A percentile compares a stretch with the other conserved stretches of the same genome.
phyloP scores from a whole-genome alignment of 2,113 vertebrate genomes.

The Lethenteron camtschaticum region DNA sequence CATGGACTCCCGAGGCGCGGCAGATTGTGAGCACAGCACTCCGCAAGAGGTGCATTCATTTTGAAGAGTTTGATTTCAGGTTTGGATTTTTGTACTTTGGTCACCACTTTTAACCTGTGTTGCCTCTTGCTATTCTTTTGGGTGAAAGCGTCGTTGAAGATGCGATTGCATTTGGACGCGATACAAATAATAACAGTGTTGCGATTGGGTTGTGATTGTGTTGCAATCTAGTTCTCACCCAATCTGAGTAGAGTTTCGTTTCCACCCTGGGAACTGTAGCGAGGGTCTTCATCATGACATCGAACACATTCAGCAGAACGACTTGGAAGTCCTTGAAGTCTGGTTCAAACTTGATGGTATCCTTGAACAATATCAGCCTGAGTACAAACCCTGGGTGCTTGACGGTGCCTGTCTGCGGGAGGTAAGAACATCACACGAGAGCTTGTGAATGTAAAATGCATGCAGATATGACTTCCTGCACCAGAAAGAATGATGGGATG shows the following conservation, averaged over 20 bases:
- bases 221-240: slow-evolving; percentile 28
- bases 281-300: slow-evolving; percentile 39
- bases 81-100: neutral
- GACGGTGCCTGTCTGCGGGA: slow-evolving; percentile 25
- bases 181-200: neutral
- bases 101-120: neutral
- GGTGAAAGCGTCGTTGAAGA: neutral
- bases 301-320: slow-evolving; percentile 32
- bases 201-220: no score
- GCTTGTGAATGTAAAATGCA: neutral
- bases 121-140: neutral
- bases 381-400: slow-evolving; percentile 46
- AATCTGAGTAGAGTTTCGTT: slow-evolving; percentile 36
- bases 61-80: neutral
- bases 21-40: no score
- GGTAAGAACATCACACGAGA: neutral
- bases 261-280: slow-evolving; percentile 43
- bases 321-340: slow-evolving; percentile 30
- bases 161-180: neutral
- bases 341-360: slow-evolving; percentile 39
- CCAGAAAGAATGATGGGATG: neutral
- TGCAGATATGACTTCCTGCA: neutral
- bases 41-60: neutral
- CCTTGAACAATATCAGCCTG: slow-evolving; percentile 31
- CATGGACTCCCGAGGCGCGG: no score